Base-by-base conservation (phyloP, 2,888 invertebrate species). In the Parnassius orleans region DNA sequence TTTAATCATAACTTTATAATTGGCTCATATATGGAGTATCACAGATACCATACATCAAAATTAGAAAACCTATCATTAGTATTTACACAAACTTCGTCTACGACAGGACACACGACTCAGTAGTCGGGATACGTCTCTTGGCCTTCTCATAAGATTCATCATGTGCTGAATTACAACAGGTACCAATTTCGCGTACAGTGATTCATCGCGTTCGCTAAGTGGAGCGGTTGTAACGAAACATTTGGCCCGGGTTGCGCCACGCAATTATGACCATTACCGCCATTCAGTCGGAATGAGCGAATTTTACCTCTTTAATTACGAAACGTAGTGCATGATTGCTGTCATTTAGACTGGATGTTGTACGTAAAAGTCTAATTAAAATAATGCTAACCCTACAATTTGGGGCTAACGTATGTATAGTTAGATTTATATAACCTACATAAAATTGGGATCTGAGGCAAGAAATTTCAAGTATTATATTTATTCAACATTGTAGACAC, bases 171-270 rank as follows among this genome's bases (percentile, higher is more conserved):
- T 57, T 57, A 41, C 57, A 42, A 57, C 57, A 57, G 19, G n/a
- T 48, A 15, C 57, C 48, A 57, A 57, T 57, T 57, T 57, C 50
- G 48, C 42, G 42, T 50, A 10, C 12, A 50, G 50, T 42, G 48
- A 57, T 50, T 57, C 57, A 50, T 57, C 10, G 10, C 41, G 9
- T 48, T 5, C 10, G 11, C 50, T 42, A 50, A 50, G 33, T 57
- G 48, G 50, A 42, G 50, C 46, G 46, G 41, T 12, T 10, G 42
- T 42, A 42, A 42, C 15, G 57, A 10, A 42, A 14, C 41, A 33
- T 48, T 9, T 48, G 14, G 1, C 43, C 14, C 2, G 19, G 7
- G 57, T 59, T 53, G 59, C 59, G 59, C 46, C 59, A 59, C 46
- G 47, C 47, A 47, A 46, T 53, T 59, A 33, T 59, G 53, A 59